Evolutionary conservation across 2,797 vertebrate genomes (phyloP), one percentile per base, ranked within the genome.

Genomic region (Meriones psammophilus): DNA sequence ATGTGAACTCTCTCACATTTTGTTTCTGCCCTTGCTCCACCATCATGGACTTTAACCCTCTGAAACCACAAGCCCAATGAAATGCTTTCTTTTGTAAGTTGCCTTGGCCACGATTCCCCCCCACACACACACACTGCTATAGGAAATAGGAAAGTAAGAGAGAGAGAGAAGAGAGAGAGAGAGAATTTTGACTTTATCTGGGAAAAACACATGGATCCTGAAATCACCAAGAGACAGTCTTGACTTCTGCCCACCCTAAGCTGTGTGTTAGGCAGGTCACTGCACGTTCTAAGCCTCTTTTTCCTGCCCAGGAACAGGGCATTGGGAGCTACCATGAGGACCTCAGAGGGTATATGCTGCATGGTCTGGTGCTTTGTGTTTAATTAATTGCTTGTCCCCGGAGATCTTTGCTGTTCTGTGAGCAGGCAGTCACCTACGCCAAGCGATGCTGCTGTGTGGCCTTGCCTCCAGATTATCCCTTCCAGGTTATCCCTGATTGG

Each of bases 191-290:
- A 73, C 71, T 73, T 73, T 74, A 24, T 74, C 36, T 96, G 78
- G 56, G 94, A 95, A 50, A 50, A 79, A 12, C 56, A 36, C 20
- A 22, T 60, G n/a, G 89, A 91, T 84, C 91, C 80, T 33, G 60
- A 68, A 66, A n/a, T 17, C 4, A 54, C 71, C 30, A 71, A 96
- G 97, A 96, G 89, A 12, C 54, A 96, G 50, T 50, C 85, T 42
- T 39, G 62, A 24, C 20, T 28, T 60, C 73, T 24, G 1, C 22
- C 42, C 5, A 1, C 0, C 28, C 12, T 22, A 2, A 3, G 39
- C 8, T 54, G 46, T 36, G 36, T 15, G 28, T 50, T 56, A 39
- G 56, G 28, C 13, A 22, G 56, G n/a, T 83, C 73, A 3, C 62
- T 87, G 56, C 28, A 15, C 58, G 36, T 79, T 84, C 80, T 83